Conservation (phyloP, 1,140 invertebrate genomes). For the Aradophagus sp. region DNA sequence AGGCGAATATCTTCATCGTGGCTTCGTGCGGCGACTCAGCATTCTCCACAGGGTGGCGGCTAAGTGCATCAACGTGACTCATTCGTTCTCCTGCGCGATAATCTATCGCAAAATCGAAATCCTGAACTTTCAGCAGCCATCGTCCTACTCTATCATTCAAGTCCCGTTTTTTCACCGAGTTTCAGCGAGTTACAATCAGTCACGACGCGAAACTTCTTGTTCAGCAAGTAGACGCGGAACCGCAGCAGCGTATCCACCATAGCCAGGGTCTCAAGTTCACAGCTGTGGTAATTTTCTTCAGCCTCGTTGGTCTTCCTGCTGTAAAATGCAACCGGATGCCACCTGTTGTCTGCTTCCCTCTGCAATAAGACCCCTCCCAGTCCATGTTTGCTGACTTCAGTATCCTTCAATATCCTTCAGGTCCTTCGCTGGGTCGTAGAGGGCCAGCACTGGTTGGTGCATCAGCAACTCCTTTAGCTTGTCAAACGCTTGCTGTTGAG, state of each 20-base stretch:
- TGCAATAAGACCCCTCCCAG: constrained; percentile 60
- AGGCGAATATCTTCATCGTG: neutral
- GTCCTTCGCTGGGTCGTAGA: constrained; percentile 7
- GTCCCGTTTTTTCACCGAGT: constrained; percentile 17
- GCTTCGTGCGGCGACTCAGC: neutral
- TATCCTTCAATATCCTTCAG: constrained; percentile 31
- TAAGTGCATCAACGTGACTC: constrained; percentile 14
- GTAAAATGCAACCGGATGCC: constrained; percentile 56
- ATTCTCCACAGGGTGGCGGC: constrained; percentile 2
- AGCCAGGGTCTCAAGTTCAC: constrained; percentile 67
- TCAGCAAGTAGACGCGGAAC: constrained; percentile 63
- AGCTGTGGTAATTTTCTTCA: constrained; percentile 57
- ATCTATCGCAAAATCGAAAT: constrained; percentile 9
- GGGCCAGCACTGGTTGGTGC: constrained; percentile 1
- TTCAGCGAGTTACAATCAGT: constrained; percentile 62
- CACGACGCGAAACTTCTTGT: constrained; percentile 62
- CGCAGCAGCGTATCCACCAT: constrained; percentile 55
- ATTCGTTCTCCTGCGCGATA: constrained; percentile 7
- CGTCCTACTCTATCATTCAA: constrained; percentile 11
- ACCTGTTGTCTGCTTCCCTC: constrained; percentile 13
- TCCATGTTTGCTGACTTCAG: constrained; percentile 55
- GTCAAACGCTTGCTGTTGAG: constrained; percentile 6
- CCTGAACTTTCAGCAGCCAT: constrained; percentile 16
- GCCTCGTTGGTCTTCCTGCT: constrained; percentile 56
- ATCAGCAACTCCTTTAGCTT: constrained; percentile 1